Evolutionary conservation across 2,113 vertebrate species (phyloP).

Genomic region (Procavia capensis): DNA sequence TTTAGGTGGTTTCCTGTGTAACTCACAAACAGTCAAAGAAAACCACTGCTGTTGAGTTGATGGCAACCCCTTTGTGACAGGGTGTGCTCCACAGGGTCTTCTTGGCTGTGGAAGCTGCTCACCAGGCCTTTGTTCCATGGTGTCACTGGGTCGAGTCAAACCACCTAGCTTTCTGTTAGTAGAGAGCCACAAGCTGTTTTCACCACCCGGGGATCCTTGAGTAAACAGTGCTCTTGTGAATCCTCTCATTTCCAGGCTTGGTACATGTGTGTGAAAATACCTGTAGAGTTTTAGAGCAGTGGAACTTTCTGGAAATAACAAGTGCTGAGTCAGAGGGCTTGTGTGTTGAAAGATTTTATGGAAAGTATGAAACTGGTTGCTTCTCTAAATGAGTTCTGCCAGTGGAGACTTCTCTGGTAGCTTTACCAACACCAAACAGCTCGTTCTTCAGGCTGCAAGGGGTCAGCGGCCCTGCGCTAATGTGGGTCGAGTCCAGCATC

Average conservation of each 20-base stretch:
- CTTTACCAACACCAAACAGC: not conserved
- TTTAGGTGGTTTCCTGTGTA: not conserved
- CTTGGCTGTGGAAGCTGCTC: not conserved
- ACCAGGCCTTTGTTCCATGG: not conserved
- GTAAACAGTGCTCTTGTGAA: no score
- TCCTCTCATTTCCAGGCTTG: not conserved
- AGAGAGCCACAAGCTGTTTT: no score
- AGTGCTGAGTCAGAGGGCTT: not conserved
- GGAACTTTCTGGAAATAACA: not conserved
- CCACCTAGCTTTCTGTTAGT: no score
- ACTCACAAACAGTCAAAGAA: no score
- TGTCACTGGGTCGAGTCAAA: no score
- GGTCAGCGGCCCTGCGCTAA: no score
- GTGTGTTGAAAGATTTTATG: accelerated
- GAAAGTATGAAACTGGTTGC: not conserved
- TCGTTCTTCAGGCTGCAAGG: not conserved
- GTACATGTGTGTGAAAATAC: not conserved
- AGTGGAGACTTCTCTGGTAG: accelerated
- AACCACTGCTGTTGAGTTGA: no score
- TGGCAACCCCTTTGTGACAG: no score
- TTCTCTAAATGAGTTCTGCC: not conserved
- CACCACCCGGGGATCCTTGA: not conserved
- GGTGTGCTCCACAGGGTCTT: not conserved
- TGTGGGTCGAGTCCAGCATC: not conserved
- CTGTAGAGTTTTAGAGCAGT: not conserved